A percentile compares a stretch with the other conserved stretches of the same genome.
phyloP scores from a whole-genome alignment of 2,113 vertebrate species.

The Eretmochelys imbricata region DNA sequence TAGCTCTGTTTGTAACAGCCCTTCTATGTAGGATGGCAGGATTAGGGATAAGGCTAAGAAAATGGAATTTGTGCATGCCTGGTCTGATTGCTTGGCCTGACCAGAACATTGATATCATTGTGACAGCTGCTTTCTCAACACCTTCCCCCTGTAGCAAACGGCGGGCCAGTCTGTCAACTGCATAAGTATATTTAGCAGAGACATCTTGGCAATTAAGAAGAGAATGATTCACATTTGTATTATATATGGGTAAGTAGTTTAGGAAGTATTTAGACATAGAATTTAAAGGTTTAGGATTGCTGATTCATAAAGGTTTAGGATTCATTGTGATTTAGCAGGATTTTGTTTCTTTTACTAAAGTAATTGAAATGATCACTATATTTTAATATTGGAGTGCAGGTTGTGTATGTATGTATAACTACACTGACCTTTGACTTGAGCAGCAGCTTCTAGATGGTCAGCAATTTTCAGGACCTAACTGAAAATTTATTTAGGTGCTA shows the following conservation, averaged over 20 bases:
- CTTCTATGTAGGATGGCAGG: constrained; percentile 62
- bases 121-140: constrained; percentile 71
- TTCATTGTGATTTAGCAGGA: constrained; percentile 6
- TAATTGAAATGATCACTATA: neutral
- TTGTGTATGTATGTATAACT: neutral
- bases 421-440: neutral
- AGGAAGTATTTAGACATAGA: constrained; percentile 62
- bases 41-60: constrained; percentile 73
- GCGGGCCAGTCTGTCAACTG: constrained; percentile 56
- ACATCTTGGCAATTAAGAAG: constrained; percentile 74
- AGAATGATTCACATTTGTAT: constrained; percentile 64
- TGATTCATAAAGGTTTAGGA: neutral
- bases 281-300: neutral
- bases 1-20: constrained; percentile 30
- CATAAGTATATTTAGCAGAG: constrained; percentile 42
- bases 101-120: constrained; percentile 57
- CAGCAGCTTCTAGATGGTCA: neutral
- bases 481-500: neutral
- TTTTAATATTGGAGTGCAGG: neutral
- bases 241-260: constrained; percentile 22
- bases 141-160: constrained; percentile 56
- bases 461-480: neutral
- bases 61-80: constrained; percentile 74
- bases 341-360: constrained; percentile 12
- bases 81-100: constrained; percentile 56